These are phyloP conservation scores for Arvicanthis niloticus DNA, from an alignment of 2,113 vertebrate species.

Conservation along the genomic window DNA sequence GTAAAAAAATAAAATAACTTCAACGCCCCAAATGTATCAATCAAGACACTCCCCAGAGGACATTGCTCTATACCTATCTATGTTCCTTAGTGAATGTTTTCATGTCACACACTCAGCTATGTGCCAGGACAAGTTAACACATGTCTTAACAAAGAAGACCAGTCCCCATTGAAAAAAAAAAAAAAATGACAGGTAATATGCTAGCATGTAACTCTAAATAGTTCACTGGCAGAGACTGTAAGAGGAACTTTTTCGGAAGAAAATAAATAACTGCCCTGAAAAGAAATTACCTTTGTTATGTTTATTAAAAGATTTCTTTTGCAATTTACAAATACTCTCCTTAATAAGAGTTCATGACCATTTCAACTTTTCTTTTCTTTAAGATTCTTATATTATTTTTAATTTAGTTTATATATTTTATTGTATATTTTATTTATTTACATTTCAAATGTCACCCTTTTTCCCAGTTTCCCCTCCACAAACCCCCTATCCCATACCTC, in stretches of 20 bases:
- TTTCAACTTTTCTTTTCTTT: conserved; percentile 26
- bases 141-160: neutral
- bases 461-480: too few relatives aligned
- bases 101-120: neutral
- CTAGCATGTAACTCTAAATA: neutral
- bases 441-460: too few relatives aligned
- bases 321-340: conserved; percentile 25
- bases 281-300: conserved; percentile 17
- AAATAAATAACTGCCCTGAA: conserved; percentile 31
- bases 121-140: neutral
- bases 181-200: neutral
- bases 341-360: neutral
- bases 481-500: too few relatives aligned
- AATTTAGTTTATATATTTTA: too few relatives aligned
- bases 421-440: too few relatives aligned
- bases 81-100: neutral
- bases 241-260: neutral
- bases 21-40: neutral
- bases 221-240: conserved; percentile 27
- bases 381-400: too few relatives aligned
- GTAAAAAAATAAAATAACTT: neutral
- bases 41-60: neutral
- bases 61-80: neutral
- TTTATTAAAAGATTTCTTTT: conserved; percentile 28
- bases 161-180: neutral